phyloP scores from a whole-genome alignment of 1,140 invertebrate species.

The Mya arenaria region DNA sequence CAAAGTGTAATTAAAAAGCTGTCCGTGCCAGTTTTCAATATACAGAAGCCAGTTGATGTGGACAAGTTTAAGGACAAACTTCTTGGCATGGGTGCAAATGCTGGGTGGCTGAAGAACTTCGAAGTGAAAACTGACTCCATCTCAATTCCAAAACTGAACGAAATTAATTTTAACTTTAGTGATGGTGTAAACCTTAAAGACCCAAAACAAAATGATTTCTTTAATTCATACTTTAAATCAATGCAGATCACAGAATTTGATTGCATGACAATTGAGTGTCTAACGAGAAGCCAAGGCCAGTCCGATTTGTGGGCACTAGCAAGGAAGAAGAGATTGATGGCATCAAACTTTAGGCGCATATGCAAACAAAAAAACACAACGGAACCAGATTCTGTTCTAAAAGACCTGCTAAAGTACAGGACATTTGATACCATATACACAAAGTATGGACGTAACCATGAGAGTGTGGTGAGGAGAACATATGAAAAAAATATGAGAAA shows the following conservation, averaged over 20 bases:
- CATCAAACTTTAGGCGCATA: neutral
- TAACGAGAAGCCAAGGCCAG: neutral
- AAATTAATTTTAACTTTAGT: neutral
- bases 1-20: neutral
- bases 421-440: neutral
- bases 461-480: neutral
- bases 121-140: neutral
- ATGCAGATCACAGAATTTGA: too few species aligned
- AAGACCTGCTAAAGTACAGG: neutral
- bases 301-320: neutral
- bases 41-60: neutral
- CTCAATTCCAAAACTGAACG: neutral
- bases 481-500: neutral
- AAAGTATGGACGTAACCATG: neutral
- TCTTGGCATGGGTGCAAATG: neutral
- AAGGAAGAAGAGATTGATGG: neutral
- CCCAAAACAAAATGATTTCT: too few species aligned
- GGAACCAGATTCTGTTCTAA: neutral
- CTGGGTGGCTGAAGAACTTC: slow-evolving; percentile 12
- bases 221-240: too few species aligned
- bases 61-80: slow-evolving; percentile 2
- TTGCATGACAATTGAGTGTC: neutral
- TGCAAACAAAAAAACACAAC: neutral
- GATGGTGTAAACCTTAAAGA: neutral
- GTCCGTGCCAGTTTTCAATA: neutral